Conservation (phyloP, 2,888 invertebrate genomes). For the Nezara viridula region DNA sequence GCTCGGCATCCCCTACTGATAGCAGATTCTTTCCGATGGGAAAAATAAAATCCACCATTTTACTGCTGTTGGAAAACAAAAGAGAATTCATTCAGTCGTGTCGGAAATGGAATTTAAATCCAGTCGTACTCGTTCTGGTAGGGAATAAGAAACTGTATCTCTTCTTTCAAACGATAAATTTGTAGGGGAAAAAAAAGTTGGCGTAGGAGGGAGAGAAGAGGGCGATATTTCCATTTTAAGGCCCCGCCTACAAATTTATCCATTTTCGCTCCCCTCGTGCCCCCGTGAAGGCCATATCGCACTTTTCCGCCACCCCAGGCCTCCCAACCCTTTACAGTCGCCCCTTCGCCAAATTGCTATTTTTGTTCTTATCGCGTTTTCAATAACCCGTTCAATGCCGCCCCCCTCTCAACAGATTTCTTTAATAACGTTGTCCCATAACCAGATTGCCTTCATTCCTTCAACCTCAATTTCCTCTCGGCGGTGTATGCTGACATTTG, state of each 20-base stretch:
- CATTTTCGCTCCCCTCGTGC: conserved; percentile 13
- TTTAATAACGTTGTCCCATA: conserved; percentile 23
- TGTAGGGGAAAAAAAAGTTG: neutral
- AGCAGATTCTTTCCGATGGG: neutral
- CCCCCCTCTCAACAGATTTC: conserved; percentile 1
- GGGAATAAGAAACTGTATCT: conserved; percentile 19
- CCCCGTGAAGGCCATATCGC: neutral
- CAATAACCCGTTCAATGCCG: conserved; percentile 20
- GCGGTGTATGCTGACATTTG: neutral
- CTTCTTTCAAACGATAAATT: neutral
- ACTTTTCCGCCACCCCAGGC: conserved; percentile 3
- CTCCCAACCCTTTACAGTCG: neutral
- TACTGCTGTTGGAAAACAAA: conserved; percentile 29
- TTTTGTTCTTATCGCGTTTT: conserved; percentile 38
- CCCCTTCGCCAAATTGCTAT: conserved; percentile 32
- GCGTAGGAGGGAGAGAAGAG: neutral
- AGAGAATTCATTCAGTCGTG: neutral
- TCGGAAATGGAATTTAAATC: conserved; percentile 38
- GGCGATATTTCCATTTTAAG: conserved; percentile 35
- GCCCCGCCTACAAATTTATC: neutral
- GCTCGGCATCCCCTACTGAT: neutral
- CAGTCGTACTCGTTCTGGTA: neutral
- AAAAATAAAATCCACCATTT: neutral
- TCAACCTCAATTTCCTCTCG: conserved; percentile 2
- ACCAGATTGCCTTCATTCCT: conserved; percentile 18